Evolutionary conservation across 2,888 invertebrate genomes (phyloP), one percentile per base, ranked within the genome.

Genomic region (Cerastis rubricosa): DNA sequence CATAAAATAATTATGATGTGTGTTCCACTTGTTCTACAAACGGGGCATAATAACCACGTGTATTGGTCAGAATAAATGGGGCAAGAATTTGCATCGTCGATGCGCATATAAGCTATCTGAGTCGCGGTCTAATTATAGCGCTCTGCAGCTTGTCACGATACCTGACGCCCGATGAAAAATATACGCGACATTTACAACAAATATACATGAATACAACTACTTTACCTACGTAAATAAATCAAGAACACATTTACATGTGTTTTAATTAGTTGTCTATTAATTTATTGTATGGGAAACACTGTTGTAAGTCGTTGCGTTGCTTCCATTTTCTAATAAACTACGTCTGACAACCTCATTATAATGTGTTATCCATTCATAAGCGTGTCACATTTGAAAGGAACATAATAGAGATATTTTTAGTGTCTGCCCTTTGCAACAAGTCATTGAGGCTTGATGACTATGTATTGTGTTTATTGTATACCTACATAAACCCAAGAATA

Each of bases 81-180:
- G 89, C 94, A 94, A 93, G 93, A 91, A 92, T 93, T 91, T 91
- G 93, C 93, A 92, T 90, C 88, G 87, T 83, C 89, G 92, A 92
- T 91, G 91, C 92, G 91, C 92, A 92, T 90, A 92, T 90, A 91
- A 90, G 93, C 92, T 92, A 93, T 93, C 91, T 91, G 94, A 94
- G 87, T 90, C 92, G 91, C 87, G 88, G 78, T 93, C 93, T 94
- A 94, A 94, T 94, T 93, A 94, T 94, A 94, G 92, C 89, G 84
- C 86, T 83, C 80, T 90, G 88, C 87, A 85, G 88, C 90, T 91
- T 90, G 91, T 90, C 91, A 88, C 91, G 90, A 74, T 92, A 92
- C 88, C 89, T 90, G 91, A 91, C 85, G 91, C 90, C 90, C 87
- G 87, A 90, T 91, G 87, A 90, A 90, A 89, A 88, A 88, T 88